phyloP scores from a whole-genome alignment of 2,113 vertebrate genomes.

The Psephotus haematonotus region DNA sequence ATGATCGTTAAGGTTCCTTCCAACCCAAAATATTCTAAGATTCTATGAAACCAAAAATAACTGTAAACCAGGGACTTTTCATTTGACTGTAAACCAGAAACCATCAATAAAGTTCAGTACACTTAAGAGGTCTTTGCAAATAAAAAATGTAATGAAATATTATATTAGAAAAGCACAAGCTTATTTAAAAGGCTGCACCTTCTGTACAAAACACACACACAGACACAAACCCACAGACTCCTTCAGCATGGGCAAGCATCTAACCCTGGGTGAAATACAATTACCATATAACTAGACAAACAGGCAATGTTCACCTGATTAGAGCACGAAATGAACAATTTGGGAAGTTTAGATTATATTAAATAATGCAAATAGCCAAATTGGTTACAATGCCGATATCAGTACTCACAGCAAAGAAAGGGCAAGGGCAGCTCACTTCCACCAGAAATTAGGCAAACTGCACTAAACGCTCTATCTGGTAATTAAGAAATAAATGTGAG shows the following conservation, averaged over 20 bases:
- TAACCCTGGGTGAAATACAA: neutral
- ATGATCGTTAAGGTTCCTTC: neutral
- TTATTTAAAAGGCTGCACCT: accelerated
- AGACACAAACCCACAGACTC: neutral
- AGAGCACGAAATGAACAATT: neutral
- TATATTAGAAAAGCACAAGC: neutral
- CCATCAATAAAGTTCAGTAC: neutral
- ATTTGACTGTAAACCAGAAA: neutral
- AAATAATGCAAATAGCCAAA: neutral
- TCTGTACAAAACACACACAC: neutral
- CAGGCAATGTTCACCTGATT: neutral
- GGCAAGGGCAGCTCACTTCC: neutral
- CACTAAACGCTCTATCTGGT: neutral
- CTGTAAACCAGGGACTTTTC: neutral
- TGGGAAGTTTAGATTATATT: neutral
- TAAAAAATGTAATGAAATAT: neutral
- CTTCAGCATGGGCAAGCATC: neutral
- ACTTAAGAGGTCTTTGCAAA: neutral
- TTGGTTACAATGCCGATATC: accelerated
- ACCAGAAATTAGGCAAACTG: neutral
- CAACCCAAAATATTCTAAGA: neutral
- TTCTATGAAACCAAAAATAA: neutral
- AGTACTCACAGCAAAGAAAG: neutral
- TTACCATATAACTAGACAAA: neutral
- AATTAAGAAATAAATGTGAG: neutral